Conservation (phyloP, 2,113 vertebrate genomes). For the Trematomus loennbergii region DNA sequence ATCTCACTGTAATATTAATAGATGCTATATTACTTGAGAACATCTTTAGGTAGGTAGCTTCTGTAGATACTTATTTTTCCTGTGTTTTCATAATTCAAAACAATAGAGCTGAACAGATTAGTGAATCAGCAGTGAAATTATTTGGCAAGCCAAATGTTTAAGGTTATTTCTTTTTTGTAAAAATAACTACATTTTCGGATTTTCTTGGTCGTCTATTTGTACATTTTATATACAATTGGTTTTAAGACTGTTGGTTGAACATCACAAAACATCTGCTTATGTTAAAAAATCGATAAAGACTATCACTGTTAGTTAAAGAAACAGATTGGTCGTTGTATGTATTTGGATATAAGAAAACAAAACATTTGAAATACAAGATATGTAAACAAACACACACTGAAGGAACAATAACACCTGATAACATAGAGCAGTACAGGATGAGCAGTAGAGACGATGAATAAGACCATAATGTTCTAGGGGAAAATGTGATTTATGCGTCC, state of each 20-base stretch:
- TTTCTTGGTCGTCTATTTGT: not conserved
- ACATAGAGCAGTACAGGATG: not conserved
- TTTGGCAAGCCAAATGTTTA: too few relatives aligned
- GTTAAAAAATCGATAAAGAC: not conserved
- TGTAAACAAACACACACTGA: not conserved
- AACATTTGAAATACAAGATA: not conserved
- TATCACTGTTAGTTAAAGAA: not conserved
- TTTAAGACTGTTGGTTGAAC: not conserved
- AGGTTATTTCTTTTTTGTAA: too few relatives aligned
- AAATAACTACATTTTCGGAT: not conserved
- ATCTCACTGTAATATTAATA: not conserved
- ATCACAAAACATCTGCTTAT: not conserved
- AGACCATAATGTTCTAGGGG: not conserved
- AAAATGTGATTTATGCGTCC: not conserved
- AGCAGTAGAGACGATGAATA: not conserved
- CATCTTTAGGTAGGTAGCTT: not conserved
- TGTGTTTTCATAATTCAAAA: not conserved
- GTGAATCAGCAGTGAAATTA: too few relatives aligned
- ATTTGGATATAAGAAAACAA: too few relatives aligned
- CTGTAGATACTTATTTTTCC: not conserved
- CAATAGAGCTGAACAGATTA: not conserved
- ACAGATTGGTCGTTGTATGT: not conserved
- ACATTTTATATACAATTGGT: not conserved
- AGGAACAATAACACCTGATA: not conserved
- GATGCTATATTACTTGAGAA: not conserved